phyloP scores from a whole-genome alignment of 2,113 vertebrate genomes.

The Phoxinus phoxinus region DNA sequence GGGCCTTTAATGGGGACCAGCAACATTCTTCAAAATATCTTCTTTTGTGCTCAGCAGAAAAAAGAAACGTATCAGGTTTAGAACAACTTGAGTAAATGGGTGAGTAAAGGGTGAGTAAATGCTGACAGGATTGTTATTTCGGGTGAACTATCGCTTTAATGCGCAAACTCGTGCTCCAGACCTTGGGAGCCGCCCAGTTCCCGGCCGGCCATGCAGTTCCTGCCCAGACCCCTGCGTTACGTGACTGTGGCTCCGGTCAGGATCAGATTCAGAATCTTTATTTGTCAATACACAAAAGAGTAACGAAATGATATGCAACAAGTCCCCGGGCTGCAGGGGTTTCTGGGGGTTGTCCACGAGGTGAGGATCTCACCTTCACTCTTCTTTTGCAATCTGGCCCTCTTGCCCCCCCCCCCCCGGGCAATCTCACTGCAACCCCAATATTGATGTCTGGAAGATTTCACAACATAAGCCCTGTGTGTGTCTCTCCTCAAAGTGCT shows the following conservation, averaged over 20 bases:
- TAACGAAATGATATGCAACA: too few species aligned
- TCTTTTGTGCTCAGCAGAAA: not conserved
- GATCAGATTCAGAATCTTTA: too few species aligned
- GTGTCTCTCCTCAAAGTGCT: not conserved
- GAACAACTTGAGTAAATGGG: not conserved
- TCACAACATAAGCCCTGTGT: constrained; percentile 17
- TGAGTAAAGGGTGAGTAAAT: not conserved
- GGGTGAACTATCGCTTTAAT: not conserved
- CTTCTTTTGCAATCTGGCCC: constrained; percentile 6
- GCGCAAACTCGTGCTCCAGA: not conserved
- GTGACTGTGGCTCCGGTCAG: not conserved
- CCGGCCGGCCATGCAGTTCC: too few species aligned
- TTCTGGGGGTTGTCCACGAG: not conserved
- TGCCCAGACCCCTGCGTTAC: not conserved
- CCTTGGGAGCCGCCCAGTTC: not conserved
- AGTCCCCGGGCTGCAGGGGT: not conserved
- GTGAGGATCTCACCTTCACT: constrained; percentile 14
- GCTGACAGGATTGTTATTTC: not conserved
- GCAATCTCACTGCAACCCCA: not conserved
- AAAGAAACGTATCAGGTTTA: not conserved
- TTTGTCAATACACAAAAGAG: too few species aligned
- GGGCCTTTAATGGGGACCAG: too few species aligned
- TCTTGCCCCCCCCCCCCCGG: not conserved
- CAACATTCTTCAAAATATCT: not conserved
- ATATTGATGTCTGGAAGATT: not conserved